phyloP scores from a whole-genome alignment of 2,797 vertebrate species.

The Numenius phaeopus region DNA sequence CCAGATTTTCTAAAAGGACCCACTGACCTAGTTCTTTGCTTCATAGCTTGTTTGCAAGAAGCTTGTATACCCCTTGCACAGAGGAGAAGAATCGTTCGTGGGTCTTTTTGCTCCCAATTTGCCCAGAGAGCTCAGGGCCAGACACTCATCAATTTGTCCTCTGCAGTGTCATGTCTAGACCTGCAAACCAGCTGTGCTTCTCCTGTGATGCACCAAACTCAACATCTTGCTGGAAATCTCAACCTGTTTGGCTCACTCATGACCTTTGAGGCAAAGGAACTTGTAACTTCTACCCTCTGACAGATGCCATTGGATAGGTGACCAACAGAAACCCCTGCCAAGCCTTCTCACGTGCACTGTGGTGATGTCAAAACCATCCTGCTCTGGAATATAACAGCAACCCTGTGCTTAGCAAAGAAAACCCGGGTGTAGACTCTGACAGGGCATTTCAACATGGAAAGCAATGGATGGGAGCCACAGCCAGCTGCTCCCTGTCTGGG shows the following conservation, averaged over 20 bases:
- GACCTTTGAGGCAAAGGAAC: not conserved
- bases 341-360: not conserved
- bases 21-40: not conserved
- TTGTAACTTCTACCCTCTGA: not conserved
- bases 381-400: not conserved
- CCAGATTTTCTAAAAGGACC: not conserved
- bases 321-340: not conserved
- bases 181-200: not conserved
- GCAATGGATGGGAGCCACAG: not conserved
- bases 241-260: not conserved
- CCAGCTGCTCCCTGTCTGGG: not conserved
- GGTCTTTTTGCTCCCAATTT: not conserved
- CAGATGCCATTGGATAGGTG: not conserved
- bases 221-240: not conserved
- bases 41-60: not conserved
- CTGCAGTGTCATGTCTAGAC: not conserved
- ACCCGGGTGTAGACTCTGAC: not conserved
- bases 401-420: not conserved
- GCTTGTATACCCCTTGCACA: not conserved
- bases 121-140: not conserved
- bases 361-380: not conserved
- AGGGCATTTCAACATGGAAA: not conserved
- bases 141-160: not conserved
- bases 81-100: accelerated
- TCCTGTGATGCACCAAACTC: not conserved